Percentiles rank a stretch among this genome's conserved stretches.
These are phyloP conservation scores for Amblyopsis hoosieri DNA, from an alignment of 2,797 vertebrate genomes.

Conservation along the genomic window DNA sequence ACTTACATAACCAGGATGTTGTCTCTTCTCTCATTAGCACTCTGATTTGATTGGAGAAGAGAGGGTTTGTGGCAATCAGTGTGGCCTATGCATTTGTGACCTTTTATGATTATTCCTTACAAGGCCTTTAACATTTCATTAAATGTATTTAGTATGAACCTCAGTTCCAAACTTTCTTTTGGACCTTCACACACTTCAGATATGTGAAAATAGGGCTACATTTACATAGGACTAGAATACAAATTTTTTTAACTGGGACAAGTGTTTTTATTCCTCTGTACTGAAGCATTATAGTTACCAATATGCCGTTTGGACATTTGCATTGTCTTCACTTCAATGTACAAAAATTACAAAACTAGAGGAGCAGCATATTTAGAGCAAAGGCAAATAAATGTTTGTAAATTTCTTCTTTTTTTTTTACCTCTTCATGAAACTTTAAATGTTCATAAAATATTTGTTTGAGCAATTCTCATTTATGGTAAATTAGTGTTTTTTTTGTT, in stretches of 20 bases:
- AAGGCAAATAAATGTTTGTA: too few relatives aligned
- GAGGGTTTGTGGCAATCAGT: slow-evolving; percentile 64
- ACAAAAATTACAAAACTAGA: too few relatives aligned
- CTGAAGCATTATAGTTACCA: slow-evolving; percentile 33
- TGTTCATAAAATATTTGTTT: too few relatives aligned
- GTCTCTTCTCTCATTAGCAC: slow-evolving; percentile 65
- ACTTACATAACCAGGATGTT: slow-evolving; percentile 49
- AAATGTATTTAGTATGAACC: slow-evolving; percentile 30
- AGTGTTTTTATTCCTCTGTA: slow-evolving; percentile 30
- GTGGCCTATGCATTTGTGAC: slow-evolving; percentile 64
- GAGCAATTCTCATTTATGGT: slow-evolving; percentile 24
- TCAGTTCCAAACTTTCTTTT: slow-evolving; percentile 36
- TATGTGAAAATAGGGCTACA: slow-evolving; percentile 48
- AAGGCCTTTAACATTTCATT: slow-evolving; percentile 44
- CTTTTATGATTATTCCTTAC: slow-evolving; percentile 37
- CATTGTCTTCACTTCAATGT: too few relatives aligned
- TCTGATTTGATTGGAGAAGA: slow-evolving; percentile 42
- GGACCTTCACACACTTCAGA: slow-evolving; percentile 26
- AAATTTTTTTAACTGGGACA: slow-evolving; percentile 39
- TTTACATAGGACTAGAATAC: slow-evolving; percentile 40
- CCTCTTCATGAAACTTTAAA: too few relatives aligned
- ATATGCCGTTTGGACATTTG: slow-evolving; percentile 19
- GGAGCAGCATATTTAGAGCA: too few relatives aligned
- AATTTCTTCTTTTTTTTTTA: too few relatives aligned
- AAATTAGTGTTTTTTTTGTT: slow-evolving; percentile 26